Evolutionary conservation across 2,797 vertebrate genomes (phyloP).

Genomic region (Telmatherina bonti): DNA sequence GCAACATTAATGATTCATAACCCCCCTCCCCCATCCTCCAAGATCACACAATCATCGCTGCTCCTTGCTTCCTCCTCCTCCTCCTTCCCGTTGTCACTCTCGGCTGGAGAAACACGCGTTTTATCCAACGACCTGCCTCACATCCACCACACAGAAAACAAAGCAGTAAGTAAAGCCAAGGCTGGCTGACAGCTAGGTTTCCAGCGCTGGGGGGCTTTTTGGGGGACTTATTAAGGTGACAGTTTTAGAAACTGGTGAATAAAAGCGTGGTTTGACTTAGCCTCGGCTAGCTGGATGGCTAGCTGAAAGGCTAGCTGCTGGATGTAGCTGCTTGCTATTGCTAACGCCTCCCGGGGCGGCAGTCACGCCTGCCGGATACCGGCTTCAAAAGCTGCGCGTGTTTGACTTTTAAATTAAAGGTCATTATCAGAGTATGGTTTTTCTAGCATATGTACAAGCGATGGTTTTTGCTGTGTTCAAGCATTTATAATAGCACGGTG

Average conservation of each 20-base stretch:
- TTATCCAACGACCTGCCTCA: slow-evolving; percentile 44
- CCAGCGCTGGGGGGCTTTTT: accelerated
- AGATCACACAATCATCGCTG: slow-evolving; percentile 10
- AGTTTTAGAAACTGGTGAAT: not conserved
- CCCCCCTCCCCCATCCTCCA: slow-evolving; percentile 15
- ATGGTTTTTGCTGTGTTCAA: not conserved
- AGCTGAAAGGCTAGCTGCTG: slow-evolving; percentile 6
- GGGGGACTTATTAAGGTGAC: accelerated
- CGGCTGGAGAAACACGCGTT: slow-evolving; percentile 61
- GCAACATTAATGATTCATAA: slow-evolving; percentile 24
- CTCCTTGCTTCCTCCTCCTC: slow-evolving; percentile 11
- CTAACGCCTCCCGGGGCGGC: slow-evolving; percentile 14
- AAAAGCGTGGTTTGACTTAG: slow-evolving; percentile 26
- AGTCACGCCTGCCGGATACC: slow-evolving; percentile 32
- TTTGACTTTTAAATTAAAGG: not conserved
- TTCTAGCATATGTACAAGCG: not conserved
- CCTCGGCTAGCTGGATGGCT: slow-evolving; percentile 51
- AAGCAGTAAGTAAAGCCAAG: slow-evolving; percentile 68
- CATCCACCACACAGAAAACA: slow-evolving; percentile 15
- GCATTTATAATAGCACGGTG: not conserved
- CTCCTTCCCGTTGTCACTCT: slow-evolving; percentile 47
- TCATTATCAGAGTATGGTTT: accelerated
- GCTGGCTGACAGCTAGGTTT: slow-evolving; percentile 6
- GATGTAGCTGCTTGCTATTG: slow-evolving; percentile 32
- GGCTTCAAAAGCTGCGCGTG: not conserved